Conservation (phyloP, 2,888 invertebrate genomes). For the Scotopteryx bipunctaria region DNA sequence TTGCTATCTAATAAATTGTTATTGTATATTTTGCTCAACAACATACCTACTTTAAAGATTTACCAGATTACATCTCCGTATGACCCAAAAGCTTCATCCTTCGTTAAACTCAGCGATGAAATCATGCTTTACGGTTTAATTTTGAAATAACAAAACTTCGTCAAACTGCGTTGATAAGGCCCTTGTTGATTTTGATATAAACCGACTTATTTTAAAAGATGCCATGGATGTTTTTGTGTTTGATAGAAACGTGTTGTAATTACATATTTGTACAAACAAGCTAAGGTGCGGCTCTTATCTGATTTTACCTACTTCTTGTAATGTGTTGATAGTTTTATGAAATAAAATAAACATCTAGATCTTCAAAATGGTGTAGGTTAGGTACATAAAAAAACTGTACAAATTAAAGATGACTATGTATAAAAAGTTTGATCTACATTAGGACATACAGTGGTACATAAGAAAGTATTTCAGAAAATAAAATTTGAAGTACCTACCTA, state of each 20-base stretch:
- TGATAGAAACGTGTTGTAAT: slow-evolving; percentile 39
- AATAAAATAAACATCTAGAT: too few relatives aligned
- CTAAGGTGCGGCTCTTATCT: slow-evolving; percentile 70
- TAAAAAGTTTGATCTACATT: too few relatives aligned
- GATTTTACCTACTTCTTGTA: slow-evolving; percentile 32
- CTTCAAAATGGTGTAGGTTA: too few relatives aligned
- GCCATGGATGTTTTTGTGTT: slow-evolving; percentile 10
- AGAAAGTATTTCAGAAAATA: too few relatives aligned
- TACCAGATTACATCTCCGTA: slow-evolving; percentile 10
- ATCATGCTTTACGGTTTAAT: slow-evolving; percentile 55
- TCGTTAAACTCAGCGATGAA: slow-evolving; percentile 54
- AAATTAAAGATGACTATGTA: too few relatives aligned
- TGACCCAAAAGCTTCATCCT: slow-evolving; percentile 56
- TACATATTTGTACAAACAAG: slow-evolving; percentile 45
- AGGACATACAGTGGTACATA: too few relatives aligned
- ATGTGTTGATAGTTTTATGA: slow-evolving; percentile 16
- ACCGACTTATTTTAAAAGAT: slow-evolving; percentile 43
- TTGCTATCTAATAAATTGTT: neutral
- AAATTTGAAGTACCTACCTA: too few relatives aligned
- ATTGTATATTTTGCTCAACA: neutral
- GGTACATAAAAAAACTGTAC: too few relatives aligned
- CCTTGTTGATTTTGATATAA: slow-evolving; percentile 58
- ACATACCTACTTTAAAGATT: neutral
- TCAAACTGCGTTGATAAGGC: slow-evolving; percentile 65
- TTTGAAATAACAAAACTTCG: slow-evolving; percentile 49